Conservation (phyloP, 2,888 invertebrate genomes). For the Cephus rjabovi region DNA sequence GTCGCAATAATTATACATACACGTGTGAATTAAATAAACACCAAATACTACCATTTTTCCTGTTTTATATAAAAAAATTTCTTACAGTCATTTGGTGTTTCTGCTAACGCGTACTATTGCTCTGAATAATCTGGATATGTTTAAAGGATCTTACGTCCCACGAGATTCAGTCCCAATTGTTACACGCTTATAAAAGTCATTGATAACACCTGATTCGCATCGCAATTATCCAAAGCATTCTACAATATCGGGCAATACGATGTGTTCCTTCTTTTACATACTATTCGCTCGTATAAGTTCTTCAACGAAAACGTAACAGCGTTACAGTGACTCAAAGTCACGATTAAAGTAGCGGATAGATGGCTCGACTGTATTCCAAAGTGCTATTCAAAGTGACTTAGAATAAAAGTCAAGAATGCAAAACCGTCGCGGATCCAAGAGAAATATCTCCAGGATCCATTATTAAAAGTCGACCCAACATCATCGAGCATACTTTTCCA, state of each 20-base stretch:
- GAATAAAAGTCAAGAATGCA: not conserved
- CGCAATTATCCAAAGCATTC: not conserved
- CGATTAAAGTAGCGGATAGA: not conserved
- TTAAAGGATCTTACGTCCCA: not conserved
- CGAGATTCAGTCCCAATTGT: not conserved
- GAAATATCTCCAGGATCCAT: not conserved
- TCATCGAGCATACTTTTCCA: not conserved
- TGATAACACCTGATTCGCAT: not conserved
- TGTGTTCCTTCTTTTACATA: not conserved
- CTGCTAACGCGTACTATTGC: constrained; percentile 27
- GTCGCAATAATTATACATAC: constrained; percentile 23
- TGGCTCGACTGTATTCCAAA: not conserved
- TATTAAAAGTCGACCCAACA: not conserved
- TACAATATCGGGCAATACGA: not conserved
- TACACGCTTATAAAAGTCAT: not conserved
- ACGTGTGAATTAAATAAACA: constrained; percentile 33
- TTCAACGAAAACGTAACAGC: not conserved
- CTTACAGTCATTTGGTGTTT: constrained; percentile 44
- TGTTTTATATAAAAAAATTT: constrained; percentile 12
- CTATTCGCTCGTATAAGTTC: not conserved
- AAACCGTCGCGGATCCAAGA: not conserved
- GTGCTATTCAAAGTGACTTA: not conserved
- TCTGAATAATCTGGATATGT: constrained; percentile 15
- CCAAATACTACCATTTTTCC: constrained; percentile 6
- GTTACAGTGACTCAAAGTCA: not conserved